Evolutionary conservation across 2,113 vertebrate genomes (phyloP).

Genomic region (Nannobrachium achirus): DNA sequence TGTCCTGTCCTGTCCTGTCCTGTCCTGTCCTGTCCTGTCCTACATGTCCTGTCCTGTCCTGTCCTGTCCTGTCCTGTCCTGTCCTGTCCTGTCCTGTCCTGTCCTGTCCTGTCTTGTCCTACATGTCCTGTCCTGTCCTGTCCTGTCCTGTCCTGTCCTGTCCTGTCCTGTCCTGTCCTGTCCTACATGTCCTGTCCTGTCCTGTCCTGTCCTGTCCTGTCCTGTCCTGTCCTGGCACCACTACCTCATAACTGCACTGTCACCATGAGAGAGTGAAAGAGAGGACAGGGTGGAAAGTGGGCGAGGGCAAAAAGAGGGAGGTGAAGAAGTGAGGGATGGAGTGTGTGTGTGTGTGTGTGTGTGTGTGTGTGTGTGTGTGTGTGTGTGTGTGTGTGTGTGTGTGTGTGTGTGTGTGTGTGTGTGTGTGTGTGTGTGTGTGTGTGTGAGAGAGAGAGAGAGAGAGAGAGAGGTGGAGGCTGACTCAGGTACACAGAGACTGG

Average conservation of each 20-base stretch:
- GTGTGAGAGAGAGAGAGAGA: slow-evolving; percentile 6
- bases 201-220: too few species aligned
- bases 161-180: too few species aligned
- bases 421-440: background rate
- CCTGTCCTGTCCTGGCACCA: background rate
- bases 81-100: too few species aligned
- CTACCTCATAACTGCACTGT: slow-evolving; percentile 33
- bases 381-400: background rate
- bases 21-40: too few species aligned
- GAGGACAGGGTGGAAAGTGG: background rate
- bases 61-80: too few species aligned
- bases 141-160: too few species aligned
- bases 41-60: too few species aligned
- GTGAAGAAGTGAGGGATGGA: background rate
- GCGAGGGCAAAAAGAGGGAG: background rate
- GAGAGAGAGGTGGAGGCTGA: slow-evolving; percentile 38
- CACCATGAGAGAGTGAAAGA: slow-evolving; percentile 18
- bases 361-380: background rate
- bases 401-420: background rate
- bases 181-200: too few species aligned
- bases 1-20: too few species aligned
- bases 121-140: too few species aligned
- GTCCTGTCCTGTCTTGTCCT: too few species aligned
- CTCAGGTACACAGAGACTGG: slow-evolving; percentile 32
- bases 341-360: background rate